Percentiles rank a stretch among this genome's conserved stretches.
Conservation (phyloP, 2,797 vertebrate species). For the Acanthis flammea region DNA sequence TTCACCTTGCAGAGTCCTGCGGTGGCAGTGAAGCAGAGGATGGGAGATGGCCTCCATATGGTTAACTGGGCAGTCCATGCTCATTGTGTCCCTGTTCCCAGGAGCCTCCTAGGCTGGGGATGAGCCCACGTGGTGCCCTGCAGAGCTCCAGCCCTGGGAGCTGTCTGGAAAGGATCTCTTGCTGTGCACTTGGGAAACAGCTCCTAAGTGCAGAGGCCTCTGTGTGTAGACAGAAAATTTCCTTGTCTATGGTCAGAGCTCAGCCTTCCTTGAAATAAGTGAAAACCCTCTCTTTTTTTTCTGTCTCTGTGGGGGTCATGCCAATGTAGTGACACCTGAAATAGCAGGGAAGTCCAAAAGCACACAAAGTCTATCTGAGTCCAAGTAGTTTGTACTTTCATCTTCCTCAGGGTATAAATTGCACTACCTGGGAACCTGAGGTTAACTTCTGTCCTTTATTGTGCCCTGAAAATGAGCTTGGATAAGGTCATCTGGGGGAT, state of each 20-base stretch:
- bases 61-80: background rate
- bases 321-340: background rate
- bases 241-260: background rate
- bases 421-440: background rate
- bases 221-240: background rate
- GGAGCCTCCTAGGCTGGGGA: background rate
- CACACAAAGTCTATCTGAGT: background rate
- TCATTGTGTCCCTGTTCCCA: background rate
- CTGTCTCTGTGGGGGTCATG: fast-evolving
- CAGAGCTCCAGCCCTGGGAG: background rate
- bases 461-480: background rate
- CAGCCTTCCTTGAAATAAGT: background rate
- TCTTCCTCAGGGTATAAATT: background rate
- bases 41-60: background rate
- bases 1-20: constrained; percentile 47
- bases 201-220: background rate
- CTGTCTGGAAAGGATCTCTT: background rate
- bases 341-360: background rate
- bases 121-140: background rate
- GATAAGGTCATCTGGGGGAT: background rate
- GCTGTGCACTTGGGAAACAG: background rate
- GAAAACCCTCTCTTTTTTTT: background rate
- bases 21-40: background rate
- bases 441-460: background rate
- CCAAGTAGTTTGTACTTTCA: background rate